phyloP scores from a whole-genome alignment of 2,888 invertebrate species.

The Scaptomyza parva region DNA sequence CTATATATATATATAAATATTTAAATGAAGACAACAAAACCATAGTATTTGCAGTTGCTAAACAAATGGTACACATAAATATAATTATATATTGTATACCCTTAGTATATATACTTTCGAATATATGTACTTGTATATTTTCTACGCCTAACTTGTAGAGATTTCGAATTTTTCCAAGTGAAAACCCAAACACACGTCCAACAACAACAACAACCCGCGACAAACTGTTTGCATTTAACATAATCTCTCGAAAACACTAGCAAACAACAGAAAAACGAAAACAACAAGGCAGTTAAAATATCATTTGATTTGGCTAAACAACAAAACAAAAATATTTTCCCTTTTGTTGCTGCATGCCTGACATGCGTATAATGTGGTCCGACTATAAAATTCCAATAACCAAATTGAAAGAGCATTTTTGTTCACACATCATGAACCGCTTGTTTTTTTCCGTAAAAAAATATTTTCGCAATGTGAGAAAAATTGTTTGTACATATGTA shows the following conservation, averaged over 20 bases:
- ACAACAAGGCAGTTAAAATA: constrained; percentile 44
- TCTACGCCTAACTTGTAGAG: constrained; percentile 80
- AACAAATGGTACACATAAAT: constrained; percentile 67
- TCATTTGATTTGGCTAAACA: constrained; percentile 42
- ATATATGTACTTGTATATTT: constrained; percentile 80
- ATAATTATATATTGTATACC: constrained; percentile 69
- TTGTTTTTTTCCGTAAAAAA: constrained; percentile 14
- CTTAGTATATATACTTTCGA: constrained; percentile 67
- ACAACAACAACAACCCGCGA: constrained; percentile 52
- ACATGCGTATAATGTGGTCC: constrained; percentile 17
- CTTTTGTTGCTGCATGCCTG: constrained; percentile 34
- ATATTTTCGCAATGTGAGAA: constrained; percentile 9
- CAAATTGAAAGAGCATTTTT: constrained; percentile 22
- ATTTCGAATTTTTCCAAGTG: constrained; percentile 74
- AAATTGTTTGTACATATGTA: constrained; percentile 1
- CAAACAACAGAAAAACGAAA: constrained; percentile 38
- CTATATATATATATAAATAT: constrained; percentile 2
- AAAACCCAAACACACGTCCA: constrained; percentile 29
- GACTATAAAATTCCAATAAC: constrained; percentile 12
- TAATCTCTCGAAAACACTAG: constrained; percentile 34
- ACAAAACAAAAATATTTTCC: constrained; percentile 14
- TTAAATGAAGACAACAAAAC: constrained; percentile 18
- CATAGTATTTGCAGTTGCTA: constrained; percentile 79
- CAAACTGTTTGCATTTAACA: constrained; percentile 74
- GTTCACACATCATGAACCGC: constrained; percentile 21